A percentile compares a stretch with the other conserved stretches of the same genome.
These are phyloP conservation scores for Leptodactylus fallax DNA, from an alignment of 2,797 vertebrate species.

Conservation along the genomic window DNA sequence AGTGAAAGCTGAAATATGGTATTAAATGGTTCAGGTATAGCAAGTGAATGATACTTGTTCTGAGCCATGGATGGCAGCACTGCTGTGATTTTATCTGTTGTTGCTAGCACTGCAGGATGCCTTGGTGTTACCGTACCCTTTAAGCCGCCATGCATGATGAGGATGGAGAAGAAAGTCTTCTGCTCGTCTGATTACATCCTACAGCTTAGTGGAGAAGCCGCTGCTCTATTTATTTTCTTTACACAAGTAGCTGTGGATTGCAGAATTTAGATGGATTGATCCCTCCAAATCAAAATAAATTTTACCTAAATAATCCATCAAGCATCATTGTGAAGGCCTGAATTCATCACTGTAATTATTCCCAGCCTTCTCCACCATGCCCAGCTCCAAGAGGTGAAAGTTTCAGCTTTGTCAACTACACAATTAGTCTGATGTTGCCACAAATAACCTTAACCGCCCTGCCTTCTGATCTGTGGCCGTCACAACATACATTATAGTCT, in stretches of 20 bases:
- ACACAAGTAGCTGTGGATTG: conserved; percentile 58
- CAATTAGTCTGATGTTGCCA: conserved; percentile 19
- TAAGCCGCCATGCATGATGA: background rate
- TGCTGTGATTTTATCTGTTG: background rate
- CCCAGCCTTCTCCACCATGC: conserved; percentile 7
- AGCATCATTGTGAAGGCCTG: conserved; percentile 20
- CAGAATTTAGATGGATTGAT: conserved; percentile 58
- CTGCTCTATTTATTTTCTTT: conserved; percentile 56
- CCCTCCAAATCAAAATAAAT: conserved; percentile 53
- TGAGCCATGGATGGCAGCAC: background rate
- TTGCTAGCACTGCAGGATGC: background rate
- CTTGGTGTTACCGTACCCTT: background rate
- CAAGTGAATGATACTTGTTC: background rate
- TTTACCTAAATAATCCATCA: conserved; percentile 55
- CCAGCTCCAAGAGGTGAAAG: conserved; percentile 27
- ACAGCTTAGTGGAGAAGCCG: conserved; percentile 24
- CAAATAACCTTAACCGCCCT: conserved; percentile 45
- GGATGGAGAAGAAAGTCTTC: background rate
- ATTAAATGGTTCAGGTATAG: background rate
- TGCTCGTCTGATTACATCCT: conserved; percentile 27
- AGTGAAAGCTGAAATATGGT: background rate
- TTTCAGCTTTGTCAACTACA: conserved; percentile 39
- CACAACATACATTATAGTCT: conserved; percentile 26
- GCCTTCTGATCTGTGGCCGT: conserved; percentile 20
- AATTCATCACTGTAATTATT: conserved; percentile 56